These are phyloP conservation scores for Peromyscus nudipes DNA, from an alignment of 2,797 vertebrate genomes.

Conservation along the genomic window DNA sequence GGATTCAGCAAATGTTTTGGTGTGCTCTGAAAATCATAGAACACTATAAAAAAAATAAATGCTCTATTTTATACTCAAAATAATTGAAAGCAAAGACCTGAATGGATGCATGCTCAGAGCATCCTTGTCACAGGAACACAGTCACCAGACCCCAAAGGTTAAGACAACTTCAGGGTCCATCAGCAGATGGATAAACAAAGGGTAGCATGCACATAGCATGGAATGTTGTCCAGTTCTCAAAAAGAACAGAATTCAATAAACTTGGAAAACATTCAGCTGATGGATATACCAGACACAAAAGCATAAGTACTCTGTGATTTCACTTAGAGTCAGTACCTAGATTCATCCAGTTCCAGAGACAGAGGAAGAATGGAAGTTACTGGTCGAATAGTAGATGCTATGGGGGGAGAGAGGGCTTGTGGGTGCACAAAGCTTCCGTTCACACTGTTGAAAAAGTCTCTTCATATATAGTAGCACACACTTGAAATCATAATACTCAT, in stretches of 20 bases:
- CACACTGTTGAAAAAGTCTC: neutral
- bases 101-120: neutral
- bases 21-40: neutral
- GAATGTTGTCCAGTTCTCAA: neutral
- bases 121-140: neutral
- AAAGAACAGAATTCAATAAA: constrained; percentile 36
- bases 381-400: neutral
- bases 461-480: neutral
- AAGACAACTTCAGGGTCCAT: neutral
- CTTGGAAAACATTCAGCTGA: neutral
- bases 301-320: neutral
- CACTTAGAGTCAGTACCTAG: neutral
- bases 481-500: neutral
- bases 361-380: neutral
- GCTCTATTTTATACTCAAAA: neutral
- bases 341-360: neutral
- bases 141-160: constrained; percentile 3
- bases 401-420: too few species aligned
- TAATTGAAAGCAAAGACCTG: constrained; percentile 22
- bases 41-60: neutral
- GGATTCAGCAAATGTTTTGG: neutral
- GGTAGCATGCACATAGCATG: too few species aligned
- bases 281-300: neutral
- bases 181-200: neutral
- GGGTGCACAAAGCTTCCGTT: neutral